These are phyloP conservation scores for Gryon sp. DNA, from an alignment of 1,140 invertebrate genomes.

Conservation along the genomic window DNA sequence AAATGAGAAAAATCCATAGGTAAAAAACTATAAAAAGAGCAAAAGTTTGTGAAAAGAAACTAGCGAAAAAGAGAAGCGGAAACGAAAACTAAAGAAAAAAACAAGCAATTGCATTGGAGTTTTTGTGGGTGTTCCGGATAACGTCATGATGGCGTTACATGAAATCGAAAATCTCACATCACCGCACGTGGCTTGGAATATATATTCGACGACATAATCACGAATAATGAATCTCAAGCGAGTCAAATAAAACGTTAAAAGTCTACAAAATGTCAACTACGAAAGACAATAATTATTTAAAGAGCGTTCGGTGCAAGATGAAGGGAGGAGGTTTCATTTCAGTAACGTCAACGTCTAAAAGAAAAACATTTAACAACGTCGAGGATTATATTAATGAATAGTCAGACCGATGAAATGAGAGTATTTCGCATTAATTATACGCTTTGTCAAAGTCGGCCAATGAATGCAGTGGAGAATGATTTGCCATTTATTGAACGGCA, in stretches of 20 bases:
- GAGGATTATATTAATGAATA: background rate
- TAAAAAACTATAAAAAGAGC: background rate
- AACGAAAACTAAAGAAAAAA: constrained; percentile 1
- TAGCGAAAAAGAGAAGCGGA: background rate
- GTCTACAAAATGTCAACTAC: constrained; percentile 12
- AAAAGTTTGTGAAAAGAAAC: constrained; percentile 1
- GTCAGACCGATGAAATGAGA: background rate
- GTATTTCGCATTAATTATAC: constrained; percentile 1
- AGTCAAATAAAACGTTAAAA: constrained; percentile 1
- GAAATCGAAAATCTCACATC: constrained; percentile 11
- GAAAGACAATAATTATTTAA: constrained; percentile 2
- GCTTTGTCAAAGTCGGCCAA: background rate
- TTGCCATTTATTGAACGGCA: too few species aligned
- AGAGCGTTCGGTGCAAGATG: too few species aligned
- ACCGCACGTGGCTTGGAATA: background rate
- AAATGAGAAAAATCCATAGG: constrained; percentile 30
- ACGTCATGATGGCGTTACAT: too few species aligned
- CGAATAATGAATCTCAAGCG: constrained; percentile 9
- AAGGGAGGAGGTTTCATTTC: background rate
- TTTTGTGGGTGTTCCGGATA: background rate
- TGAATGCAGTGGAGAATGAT: too few species aligned
- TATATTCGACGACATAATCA: constrained; percentile 8
- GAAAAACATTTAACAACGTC: background rate
- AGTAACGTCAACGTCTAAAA: background rate
- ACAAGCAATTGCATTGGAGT: background rate